Base-by-base conservation (phyloP, 92 coral and sea anemone genomes). In the Montipora capitata region DNA sequence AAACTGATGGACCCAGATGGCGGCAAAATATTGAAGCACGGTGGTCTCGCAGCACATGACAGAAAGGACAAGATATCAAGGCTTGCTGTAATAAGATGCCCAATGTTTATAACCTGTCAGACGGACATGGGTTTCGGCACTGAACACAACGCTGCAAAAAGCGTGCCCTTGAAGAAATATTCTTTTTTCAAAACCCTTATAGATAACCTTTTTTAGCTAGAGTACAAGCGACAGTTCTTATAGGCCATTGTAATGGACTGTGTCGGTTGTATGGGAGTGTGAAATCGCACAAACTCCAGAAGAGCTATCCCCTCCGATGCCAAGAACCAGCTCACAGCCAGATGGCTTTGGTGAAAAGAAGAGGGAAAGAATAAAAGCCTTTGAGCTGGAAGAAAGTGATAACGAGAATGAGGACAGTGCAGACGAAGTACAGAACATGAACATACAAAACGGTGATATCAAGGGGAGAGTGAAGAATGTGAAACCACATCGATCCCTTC, bases 91-190 rank as follows among this genome's bases (percentile, higher is more conserved):
- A 87, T 78, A 68, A 48, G 81, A n/a, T 87, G 91, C 64, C 92
- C 87, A 4, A 88, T 88, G 91, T 35, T 88, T 0, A 74, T 88
- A 42, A 88, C 87, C 2, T 39, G 73, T 8, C 91, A 88, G 51
- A 10, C 44, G 17, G 72, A 81, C 35, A 56, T 81, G 82, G 70
- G 58, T 7, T 73, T 88, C 69, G 88, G 92, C 12, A 4, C 0
- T 10, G 92, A 72, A 42, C 82, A 88, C 68, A 88, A 88, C 44
- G 9, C 12, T 7, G 89, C 89, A 11, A 88, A 81, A 88, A 73
- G 58, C 45, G 66, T 13, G 0, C 86, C 66, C n/a, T n/a, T 45
- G n/a, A 49, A 10, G n/a, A 72, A 74, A 43, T 87, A 20, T 20
- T 20, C 49, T 88, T 41, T 10, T n/a, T 87, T 81, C 59, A 69